Base-by-base conservation (phyloP, 2,113 vertebrate species). In the Planiliza haematocheilus region DNA sequence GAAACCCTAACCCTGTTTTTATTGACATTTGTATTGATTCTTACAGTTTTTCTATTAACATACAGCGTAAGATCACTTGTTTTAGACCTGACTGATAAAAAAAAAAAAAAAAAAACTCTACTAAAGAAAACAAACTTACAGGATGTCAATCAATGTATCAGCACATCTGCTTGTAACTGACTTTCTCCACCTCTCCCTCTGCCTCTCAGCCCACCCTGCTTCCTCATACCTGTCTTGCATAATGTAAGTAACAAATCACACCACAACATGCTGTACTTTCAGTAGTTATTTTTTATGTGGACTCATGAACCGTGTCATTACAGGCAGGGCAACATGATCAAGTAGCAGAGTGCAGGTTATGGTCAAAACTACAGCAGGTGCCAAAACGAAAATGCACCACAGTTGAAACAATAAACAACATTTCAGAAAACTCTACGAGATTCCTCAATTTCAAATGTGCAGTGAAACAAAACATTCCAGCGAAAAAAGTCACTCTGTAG, bases 371-470 rank as follows among this genome's bases (percentile, higher is more conserved):
- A 30, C 24, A 30, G 24, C 38, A 16, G 36, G 13, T 17, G 14
- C 18, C 67, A 49, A 50, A 30, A 9, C 18, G 4, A 9, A 16
- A 45, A 10, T 30, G 21, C 13, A 43, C 18, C 5, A 30, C 24
- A n/a, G n/a, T n/a, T n/a, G 41, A 42, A 42, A 42, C 41, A 49
- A 38, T 38, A 7, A 16, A 48, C 1, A 51, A 16, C 20, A 12
- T 5, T 10, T 6, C 1, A 39, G 20, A 50, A n/a, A 41, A 49
- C 2, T 14, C 10, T 4, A 42, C 17, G 16, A 36, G 1, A 36
- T 62, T n/a, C n/a, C n/a, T n/a, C n/a, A n/a, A n/a, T n/a, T 49
- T 10, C 4, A 48, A 36, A 66, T 68, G 11, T 45, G 30, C 30
- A 2, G 17, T 20, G 12, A 37, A 49, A 45, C 6, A n/a, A 48